Evolutionary conservation across 2,113 vertebrate species (phyloP).

Genomic region (Pyxicephalus adspersus): DNA sequence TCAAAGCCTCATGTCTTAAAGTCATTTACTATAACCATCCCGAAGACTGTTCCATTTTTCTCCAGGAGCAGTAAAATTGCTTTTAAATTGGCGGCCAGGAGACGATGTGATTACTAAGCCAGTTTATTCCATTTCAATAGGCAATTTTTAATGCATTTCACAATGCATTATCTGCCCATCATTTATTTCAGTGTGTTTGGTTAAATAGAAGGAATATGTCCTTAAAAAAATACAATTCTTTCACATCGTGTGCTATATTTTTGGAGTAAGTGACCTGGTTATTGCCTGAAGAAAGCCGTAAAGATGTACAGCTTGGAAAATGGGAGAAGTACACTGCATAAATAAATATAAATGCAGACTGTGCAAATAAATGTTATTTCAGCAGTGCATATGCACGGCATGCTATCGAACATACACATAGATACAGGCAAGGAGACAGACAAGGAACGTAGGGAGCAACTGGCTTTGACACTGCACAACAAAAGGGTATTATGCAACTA

Average conservation of each 20-base stretch:
- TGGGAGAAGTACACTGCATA: too few species aligned
- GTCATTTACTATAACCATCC: constrained; percentile 46
- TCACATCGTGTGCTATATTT: neutral
- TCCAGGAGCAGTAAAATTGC: constrained; percentile 44
- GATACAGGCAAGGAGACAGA: too few species aligned
- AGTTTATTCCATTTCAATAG: constrained; percentile 30
- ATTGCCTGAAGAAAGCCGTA: too few species aligned
- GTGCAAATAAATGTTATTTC: too few species aligned
- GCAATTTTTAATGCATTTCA: constrained; percentile 54
- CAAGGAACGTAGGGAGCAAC: too few species aligned
- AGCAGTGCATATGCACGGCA: too few species aligned
- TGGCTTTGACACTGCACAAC: too few species aligned
- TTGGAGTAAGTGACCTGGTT: too few species aligned
- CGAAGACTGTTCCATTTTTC: constrained; percentile 37
- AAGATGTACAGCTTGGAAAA: too few species aligned
- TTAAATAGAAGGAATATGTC: constrained; percentile 16
- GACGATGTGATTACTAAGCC: constrained; percentile 38
- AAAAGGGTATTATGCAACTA: too few species aligned
- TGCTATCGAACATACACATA: constrained; percentile 10
- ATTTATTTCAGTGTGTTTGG: constrained; percentile 33
- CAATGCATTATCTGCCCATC: constrained; percentile 42
- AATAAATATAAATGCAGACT: too few species aligned
- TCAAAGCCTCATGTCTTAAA: constrained; percentile 28
- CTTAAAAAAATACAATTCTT: constrained; percentile 1
- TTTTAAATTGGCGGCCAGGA: constrained; percentile 51